These are phyloP conservation scores for Toxotes jaculatrix DNA, from an alignment of 2,113 vertebrate species.

Conservation along the genomic window DNA sequence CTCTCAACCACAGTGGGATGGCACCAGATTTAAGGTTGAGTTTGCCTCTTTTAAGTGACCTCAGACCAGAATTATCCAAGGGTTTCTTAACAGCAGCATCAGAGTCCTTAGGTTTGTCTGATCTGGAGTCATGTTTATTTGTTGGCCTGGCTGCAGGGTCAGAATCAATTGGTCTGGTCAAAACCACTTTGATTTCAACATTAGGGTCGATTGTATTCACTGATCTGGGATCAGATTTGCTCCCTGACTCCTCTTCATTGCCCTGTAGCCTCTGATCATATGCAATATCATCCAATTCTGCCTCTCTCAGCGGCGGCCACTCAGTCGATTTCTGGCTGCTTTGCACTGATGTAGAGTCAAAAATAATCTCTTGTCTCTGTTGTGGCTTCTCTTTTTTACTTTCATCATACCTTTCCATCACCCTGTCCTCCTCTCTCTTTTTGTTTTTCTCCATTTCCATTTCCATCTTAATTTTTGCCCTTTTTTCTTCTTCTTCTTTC, in stretches of 20 bases:
- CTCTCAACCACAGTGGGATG: conserved; percentile 71
- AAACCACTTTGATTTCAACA: neutral
- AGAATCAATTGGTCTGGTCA: neutral
- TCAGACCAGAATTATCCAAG: neutral
- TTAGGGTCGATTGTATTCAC: neutral
- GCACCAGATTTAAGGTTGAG: conserved; percentile 38
- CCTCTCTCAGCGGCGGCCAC: conserved; percentile 60
- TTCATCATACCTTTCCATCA: neutral
- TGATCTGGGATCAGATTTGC: conserved; percentile 21
- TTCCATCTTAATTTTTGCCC: neutral
- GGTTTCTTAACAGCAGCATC: conserved; percentile 11
- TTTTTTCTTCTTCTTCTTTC: neutral
- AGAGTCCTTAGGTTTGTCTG: conserved; percentile 17
- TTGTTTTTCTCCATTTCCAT: neutral
- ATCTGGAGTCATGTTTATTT: conserved; percentile 3
- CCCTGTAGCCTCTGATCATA: conserved; percentile 44
- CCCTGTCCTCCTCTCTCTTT: neutral
- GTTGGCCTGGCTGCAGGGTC: neutral
- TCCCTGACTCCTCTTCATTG: conserved; percentile 18
- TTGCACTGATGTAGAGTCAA: neutral
- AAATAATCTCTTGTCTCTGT: neutral
- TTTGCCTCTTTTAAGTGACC: conserved; percentile 25
- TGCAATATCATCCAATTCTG: conserved; percentile 67
- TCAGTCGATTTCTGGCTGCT: conserved; percentile 15
- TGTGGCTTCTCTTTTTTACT: conserved; percentile 3